Base-by-base conservation (phyloP, 2,113 vertebrate genomes). In the Recurvirostra avosetta region DNA sequence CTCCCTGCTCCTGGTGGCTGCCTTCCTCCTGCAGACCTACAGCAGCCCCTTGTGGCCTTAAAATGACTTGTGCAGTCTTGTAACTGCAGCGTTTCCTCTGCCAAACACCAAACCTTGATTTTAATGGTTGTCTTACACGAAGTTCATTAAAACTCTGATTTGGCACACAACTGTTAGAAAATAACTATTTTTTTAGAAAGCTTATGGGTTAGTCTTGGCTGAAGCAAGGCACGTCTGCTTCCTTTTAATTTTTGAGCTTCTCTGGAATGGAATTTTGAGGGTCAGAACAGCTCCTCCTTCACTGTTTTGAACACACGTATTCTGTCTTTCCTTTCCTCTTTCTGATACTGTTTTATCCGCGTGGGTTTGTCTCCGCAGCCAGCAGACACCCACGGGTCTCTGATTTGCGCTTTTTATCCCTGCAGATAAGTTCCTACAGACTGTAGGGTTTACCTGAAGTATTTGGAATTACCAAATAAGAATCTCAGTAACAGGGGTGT, bases 21-120 rank as follows among this genome's bases (percentile, higher is more conserved):
- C 72, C 40, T 63, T 10, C 49, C 85, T 95, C 52, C 76, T 29
- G 6, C 2, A 47, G 94, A 9, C 93, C 67, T 90, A 92, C 19
- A 97, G 96, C 96, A 97, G 93, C 97, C 97, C 73, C 97, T 97
- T 92, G 97, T 97, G 97, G 97, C 82, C 73, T 88, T 53, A 6
- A 40, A 23, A 11, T 15, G 55, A 53, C 73, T 81, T 20, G 72
- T 75, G 77, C 43, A 21, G 45, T 2, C 23, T 56, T 19, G 20
- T 7, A 5, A 17, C 6, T 32, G 40, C 71, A 1, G 15, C 4
- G 6, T 1, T 50, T 55, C 52, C 59, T 58, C 72, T 59, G 72
- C 30, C 86, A 29, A 18, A 3, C 34, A 0, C 49, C 40, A 21
- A 23, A 21, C 13, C 12, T 11, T 7, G 17, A 2, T 73, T 73